These are phyloP conservation scores for Standfussiana lucernea DNA, from an alignment of 2,888 invertebrate genomes.

Conservation along the genomic window DNA sequence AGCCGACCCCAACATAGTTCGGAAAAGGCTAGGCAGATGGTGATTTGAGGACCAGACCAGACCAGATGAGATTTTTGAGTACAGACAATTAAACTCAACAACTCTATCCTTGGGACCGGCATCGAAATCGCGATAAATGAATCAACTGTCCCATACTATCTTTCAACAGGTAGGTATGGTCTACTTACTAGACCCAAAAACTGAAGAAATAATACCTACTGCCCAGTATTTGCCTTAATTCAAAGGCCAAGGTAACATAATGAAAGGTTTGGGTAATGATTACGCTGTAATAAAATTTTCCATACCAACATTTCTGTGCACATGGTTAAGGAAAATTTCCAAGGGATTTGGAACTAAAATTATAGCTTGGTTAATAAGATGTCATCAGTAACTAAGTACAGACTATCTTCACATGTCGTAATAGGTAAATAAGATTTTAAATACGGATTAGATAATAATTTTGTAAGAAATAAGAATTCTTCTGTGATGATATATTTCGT, in stretches of 20 bases:
- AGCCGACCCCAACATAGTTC: not conserved
- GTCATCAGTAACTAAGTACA: slow-evolving; percentile 23
- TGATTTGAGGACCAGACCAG: not conserved
- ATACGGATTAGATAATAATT: not conserved
- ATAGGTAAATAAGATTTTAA: not conserved
- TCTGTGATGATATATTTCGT: no score
- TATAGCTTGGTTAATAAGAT: slow-evolving; percentile 38
- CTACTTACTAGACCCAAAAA: not conserved
- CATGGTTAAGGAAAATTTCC: slow-evolving; percentile 37
- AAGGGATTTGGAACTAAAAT: slow-evolving; percentile 29
- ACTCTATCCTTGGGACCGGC: not conserved
- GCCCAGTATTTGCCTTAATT: slow-evolving; percentile 19
- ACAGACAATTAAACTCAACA: not conserved
- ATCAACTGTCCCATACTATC: no score
- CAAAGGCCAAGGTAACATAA: slow-evolving; percentile 31
- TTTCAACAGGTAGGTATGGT: not conserved
- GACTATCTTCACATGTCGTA: not conserved
- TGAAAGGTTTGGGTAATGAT: slow-evolving; percentile 44
- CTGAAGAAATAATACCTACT: not conserved
- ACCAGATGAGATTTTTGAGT: no score
- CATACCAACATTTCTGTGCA: not conserved
- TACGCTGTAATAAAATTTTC: slow-evolving; percentile 48
- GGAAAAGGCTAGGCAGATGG: not conserved
- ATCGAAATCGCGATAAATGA: not conserved
- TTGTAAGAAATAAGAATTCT: no score